These are phyloP conservation scores for Bombus soroeensis DNA, from an alignment of 1,140 invertebrate species.

Conservation along the genomic window DNA sequence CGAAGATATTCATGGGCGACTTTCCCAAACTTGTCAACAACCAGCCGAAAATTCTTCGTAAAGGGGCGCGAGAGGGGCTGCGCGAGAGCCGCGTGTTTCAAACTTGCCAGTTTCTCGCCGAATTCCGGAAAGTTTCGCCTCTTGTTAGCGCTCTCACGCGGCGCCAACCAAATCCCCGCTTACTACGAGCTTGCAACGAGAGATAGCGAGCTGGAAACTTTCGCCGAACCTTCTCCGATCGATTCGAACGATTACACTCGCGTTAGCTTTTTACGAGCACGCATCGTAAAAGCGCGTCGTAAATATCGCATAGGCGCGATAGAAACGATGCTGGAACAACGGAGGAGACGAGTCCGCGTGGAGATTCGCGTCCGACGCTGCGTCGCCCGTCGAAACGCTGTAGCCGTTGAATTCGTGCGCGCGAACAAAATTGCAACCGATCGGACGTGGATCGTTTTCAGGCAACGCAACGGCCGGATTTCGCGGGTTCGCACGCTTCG, in stretches of 20 bases:
- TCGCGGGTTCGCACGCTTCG: too few relatives aligned
- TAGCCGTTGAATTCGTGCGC: too few relatives aligned
- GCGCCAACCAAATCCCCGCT: slow-evolving; percentile 44
- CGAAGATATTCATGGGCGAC: slow-evolving; percentile 54
- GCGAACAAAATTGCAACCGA: too few relatives aligned
- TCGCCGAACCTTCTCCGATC: neutral
- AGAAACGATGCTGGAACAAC: too few relatives aligned
- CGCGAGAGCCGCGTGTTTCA: slow-evolving; percentile 30
- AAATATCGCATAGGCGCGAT: too few relatives aligned
- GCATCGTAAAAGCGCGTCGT: neutral
- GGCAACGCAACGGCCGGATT: too few relatives aligned
- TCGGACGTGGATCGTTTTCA: too few relatives aligned
- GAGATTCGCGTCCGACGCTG: too few relatives aligned
- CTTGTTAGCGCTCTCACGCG: slow-evolving; percentile 26
- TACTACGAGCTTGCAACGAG: neutral
- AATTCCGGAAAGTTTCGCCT: slow-evolving; percentile 61
- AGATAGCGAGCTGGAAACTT: slow-evolving; percentile 25
- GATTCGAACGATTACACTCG: slow-evolving; percentile 23
- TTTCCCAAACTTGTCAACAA: slow-evolving; percentile 60
- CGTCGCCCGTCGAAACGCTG: too few relatives aligned
- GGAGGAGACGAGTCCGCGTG: too few relatives aligned
- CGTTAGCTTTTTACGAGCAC: neutral
- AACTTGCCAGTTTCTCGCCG: slow-evolving; percentile 54
- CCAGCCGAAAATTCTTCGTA: slow-evolving; percentile 40
- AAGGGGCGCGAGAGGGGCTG: neutral